These are phyloP conservation scores for Ectemnius lituratus DNA, from an alignment of 2,888 invertebrate genomes.

Conservation along the genomic window DNA sequence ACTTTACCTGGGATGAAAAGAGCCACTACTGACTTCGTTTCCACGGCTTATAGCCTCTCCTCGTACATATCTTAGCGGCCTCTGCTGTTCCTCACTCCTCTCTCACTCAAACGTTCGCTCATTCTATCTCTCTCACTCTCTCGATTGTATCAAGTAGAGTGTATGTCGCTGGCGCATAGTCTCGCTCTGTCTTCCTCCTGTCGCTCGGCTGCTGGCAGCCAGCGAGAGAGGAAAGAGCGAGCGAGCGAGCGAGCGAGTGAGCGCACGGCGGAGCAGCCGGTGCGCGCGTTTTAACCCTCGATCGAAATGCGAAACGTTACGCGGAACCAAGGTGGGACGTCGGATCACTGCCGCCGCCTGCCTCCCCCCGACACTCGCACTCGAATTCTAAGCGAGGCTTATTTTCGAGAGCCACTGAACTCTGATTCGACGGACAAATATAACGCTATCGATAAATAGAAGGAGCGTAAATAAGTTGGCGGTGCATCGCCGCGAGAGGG, in stretches of 20 bases:
- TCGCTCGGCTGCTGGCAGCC: no score
- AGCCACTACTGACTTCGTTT: not conserved
- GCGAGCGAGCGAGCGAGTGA: no score
- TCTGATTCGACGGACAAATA: conserved; percentile 9
- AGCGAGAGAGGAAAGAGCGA: no score
- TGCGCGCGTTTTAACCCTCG: not conserved
- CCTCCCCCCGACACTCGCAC: not conserved
- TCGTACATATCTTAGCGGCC: no score
- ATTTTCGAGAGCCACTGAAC: conserved; percentile 10
- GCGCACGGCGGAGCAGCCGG: no score
- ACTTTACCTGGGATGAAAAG: conserved; percentile 20
- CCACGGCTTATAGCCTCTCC: no score
- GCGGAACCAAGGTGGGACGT: not conserved
- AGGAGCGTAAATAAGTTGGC: conserved; percentile 3
- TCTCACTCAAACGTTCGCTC: no score
- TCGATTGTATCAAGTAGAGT: no score
- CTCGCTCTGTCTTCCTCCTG: no score
- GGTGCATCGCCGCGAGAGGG: not conserved
- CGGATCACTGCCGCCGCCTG: not conserved
- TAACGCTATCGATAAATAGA: conserved; percentile 9
- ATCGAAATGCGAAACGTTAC: conserved; percentile 1
- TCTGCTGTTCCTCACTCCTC: no score
- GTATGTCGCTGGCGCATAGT: no score
- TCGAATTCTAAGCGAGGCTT: conserved; percentile 3
- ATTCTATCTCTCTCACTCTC: no score